Evolutionary conservation across 2,113 vertebrate species (phyloP), one percentile per base, ranked within the genome.

Genomic region (Erythrocebus patas): DNA sequence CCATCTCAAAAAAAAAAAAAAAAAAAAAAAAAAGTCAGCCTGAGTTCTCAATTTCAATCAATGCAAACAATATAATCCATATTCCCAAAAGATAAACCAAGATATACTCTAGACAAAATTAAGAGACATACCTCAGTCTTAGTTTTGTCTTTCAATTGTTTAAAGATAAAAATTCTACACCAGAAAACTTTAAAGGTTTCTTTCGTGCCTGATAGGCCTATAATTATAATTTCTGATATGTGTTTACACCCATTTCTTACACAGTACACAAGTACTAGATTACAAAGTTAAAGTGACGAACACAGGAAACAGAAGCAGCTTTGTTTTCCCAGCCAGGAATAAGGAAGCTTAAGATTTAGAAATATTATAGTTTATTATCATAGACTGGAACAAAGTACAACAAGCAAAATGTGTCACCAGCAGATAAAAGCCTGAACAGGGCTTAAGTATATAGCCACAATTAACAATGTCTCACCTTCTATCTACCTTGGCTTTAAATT

Each of bases 401-500:
- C 43, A 16, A 86, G n/a, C 75, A 90, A 64, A 32, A 8, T 30
- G 2, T 35, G 72, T 72, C 6, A 38, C 43, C 16, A 72, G 16
- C 32, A 52, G 61, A 18, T 83, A 73, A 79, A 23, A 61, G 20
- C 18, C 79, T 59, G 50, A 27, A 32, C 59, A 48, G 40, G 45
- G 48, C 55, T 96, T 89, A 45, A 68, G 30, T 86, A 93, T 76
- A 84, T 43, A 93, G 48, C 68, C 84, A 89, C 55, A 89, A 68
- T 30, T 73, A 88, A n/a, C 32, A 11, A 38, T 59, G 40, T 72
- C 50, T 72, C 70, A 35, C 13, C 50, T 61, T 89, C 40, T 89
- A 38, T 81, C 75, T 45, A 32, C 11, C 40, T 38, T 61, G 55
- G n/a, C 23, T 82, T 73, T 89, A 89, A 89, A 48, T 61, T 38